phyloP scores from a whole-genome alignment of 2,797 vertebrate genomes.

The Mormyrops attenuatus region DNA sequence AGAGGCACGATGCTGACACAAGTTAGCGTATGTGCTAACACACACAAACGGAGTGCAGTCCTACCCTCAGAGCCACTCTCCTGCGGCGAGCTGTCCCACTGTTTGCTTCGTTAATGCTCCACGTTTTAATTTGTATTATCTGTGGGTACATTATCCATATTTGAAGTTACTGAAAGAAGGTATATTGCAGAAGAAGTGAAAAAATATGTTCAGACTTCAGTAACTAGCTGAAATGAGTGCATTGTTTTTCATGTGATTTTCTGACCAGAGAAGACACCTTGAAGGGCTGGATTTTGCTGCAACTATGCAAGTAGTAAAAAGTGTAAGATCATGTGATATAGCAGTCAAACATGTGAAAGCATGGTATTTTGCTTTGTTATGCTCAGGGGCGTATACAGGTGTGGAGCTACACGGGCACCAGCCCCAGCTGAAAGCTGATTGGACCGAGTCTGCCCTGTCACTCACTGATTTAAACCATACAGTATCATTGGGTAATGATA shows the following conservation, averaged over 20 bases:
- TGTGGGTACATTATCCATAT: no score
- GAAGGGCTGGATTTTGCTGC: background rate
- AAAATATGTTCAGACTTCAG: background rate
- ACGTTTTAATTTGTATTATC: background rate
- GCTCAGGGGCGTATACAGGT: background rate
- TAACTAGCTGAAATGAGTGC: background rate
- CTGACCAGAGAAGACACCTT: background rate
- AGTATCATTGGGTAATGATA: background rate
- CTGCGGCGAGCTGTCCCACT: background rate
- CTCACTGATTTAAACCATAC: background rate
- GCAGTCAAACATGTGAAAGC: background rate
- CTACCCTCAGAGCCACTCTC: background rate
- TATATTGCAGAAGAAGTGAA: background rate
- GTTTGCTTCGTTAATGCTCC: background rate
- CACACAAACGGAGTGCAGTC: conserved; percentile 21
- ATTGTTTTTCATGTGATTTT: background rate
- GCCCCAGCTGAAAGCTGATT: background rate
- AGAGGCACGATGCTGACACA: conserved; percentile 29
- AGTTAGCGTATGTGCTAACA: conserved; percentile 31
- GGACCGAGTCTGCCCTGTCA: background rate
- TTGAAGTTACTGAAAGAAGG: background rate
- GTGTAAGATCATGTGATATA: background rate
- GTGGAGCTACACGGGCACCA: background rate
- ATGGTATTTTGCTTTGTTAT: background rate
- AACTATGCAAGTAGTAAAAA: background rate